A percentile compares a stretch with the other conserved stretches of the same genome.
Conservation (phyloP, 2,797 vertebrate species). For the Melanotaenia maccullochi region DNA sequence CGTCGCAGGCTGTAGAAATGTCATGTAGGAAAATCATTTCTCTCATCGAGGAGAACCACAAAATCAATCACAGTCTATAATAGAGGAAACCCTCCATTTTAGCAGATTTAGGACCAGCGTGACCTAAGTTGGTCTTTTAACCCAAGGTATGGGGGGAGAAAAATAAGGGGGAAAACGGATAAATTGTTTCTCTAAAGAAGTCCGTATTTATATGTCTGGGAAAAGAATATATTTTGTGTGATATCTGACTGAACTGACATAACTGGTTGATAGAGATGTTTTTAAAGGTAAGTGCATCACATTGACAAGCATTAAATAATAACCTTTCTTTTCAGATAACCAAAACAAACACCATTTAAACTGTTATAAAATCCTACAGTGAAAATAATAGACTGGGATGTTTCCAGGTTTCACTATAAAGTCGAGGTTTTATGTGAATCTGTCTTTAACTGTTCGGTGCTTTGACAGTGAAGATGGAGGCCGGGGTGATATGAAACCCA, state of each 20-base stretch:
- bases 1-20: constrained; percentile 1
- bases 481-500: constrained; percentile 74
- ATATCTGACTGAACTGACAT: no score
- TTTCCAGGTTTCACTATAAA: constrained; percentile 42
- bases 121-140: background rate
- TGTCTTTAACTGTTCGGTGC: constrained; percentile 56
- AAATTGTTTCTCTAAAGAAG: constrained; percentile 21
- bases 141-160: background rate
- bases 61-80: constrained; percentile 15
- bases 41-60: background rate
- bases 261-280: no score
- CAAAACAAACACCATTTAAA: constrained; percentile 36
- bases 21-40: background rate
- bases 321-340: constrained; percentile 1
- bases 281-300: background rate
- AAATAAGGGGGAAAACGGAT: background rate
- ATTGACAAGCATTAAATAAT: background rate
- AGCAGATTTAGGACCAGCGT: background rate
- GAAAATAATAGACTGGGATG: constrained; percentile 47
- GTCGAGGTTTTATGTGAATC: constrained; percentile 49
- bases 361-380: constrained; percentile 23
- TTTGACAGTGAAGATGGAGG: constrained; percentile 69
- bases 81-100: background rate
- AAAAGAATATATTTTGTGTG: background rate
- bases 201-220: constrained; percentile 3